These are phyloP conservation scores for Aporrectodea caliginosa DNA, from an alignment of 1,140 invertebrate species.

Conservation along the genomic window DNA sequence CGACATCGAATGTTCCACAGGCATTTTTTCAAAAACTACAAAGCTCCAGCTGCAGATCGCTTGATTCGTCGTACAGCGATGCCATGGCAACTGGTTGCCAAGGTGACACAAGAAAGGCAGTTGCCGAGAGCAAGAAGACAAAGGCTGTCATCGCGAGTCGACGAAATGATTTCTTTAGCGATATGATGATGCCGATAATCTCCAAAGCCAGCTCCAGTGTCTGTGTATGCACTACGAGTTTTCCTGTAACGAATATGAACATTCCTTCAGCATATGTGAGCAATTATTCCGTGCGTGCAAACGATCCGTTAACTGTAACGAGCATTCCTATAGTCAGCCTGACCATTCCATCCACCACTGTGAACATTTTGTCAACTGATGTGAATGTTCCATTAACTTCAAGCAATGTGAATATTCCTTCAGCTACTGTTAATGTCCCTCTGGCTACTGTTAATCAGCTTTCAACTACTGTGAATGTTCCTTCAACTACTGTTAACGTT, in stretches of 20 bases:
- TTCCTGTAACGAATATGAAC: no score
- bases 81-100: not conserved
- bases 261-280: not conserved
- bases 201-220: no score
- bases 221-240: no score
- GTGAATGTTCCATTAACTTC: no score
- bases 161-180: not conserved
- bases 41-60: not conserved
- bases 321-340: not conserved
- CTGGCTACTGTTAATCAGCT: no score
- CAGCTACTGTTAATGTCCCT: no score
- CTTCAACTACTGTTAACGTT: no score
- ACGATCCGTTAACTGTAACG: not conserved
- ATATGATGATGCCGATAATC: not conserved
- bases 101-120: not conserved
- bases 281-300: not conserved
- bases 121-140: not conserved
- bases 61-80: not conserved
- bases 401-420: no score
- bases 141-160: not conserved
- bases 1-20: not conserved
- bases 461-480: no score
- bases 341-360: not conserved
- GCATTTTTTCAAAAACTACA: not conserved
- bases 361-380: not conserved